Conservation (phyloP, 2,888 invertebrate genomes). For the Meteorus colon region DNA sequence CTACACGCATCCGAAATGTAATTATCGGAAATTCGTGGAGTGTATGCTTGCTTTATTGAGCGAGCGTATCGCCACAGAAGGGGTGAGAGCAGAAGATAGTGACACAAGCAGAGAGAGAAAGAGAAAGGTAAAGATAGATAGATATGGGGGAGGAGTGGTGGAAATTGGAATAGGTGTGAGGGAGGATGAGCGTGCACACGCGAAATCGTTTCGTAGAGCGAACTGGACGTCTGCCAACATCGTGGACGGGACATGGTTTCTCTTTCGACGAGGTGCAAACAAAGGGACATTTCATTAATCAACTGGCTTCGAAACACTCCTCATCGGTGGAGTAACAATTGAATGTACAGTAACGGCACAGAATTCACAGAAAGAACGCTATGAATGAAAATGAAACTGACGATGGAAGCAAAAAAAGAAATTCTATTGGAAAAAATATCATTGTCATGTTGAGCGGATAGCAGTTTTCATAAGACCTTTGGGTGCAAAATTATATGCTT, state of each 20-base stretch:
- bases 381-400: neutral
- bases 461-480: neutral
- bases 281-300: constrained; percentile 52
- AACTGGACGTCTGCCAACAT: constrained; percentile 50
- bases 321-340: neutral
- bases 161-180: constrained; percentile 6
- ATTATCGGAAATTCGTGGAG: constrained; percentile 49
- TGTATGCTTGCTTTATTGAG: constrained; percentile 51
- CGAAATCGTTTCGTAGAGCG: constrained; percentile 40
- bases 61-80: constrained; percentile 33
- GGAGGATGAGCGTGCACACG: constrained; percentile 24
- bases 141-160: constrained; percentile 14
- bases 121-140: neutral
- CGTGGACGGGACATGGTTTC: constrained; percentile 37
- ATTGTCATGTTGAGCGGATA: neutral
- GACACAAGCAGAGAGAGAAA: neutral
- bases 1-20: constrained; percentile 43
- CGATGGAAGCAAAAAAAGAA: neutral
- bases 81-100: neutral
- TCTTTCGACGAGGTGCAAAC: constrained; percentile 42
- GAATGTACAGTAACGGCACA: neutral
- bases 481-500: neutral
- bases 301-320: constrained; percentile 41
- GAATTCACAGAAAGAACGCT: neutral
- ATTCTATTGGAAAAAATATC: neutral